Evolutionary conservation across 1,140 invertebrate species (phyloP).

Genomic region (Marisa cornuarietis): DNA sequence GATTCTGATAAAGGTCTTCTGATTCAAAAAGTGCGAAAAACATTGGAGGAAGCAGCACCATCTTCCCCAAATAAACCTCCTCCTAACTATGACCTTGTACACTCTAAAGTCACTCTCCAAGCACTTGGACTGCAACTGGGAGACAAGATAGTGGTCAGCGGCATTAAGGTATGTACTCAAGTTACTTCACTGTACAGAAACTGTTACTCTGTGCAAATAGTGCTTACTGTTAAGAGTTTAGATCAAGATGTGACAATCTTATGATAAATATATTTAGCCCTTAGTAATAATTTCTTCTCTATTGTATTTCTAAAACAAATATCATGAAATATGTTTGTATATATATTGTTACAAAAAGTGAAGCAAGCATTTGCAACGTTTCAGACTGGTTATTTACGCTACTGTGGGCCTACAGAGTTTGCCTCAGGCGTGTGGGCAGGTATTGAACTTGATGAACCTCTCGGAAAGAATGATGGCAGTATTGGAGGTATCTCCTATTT

Average conservation of each 20-base stretch:
- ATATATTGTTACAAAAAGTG: too few relatives aligned
- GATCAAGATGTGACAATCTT: too few relatives aligned
- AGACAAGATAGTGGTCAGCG: conserved; percentile 66
- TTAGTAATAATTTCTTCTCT: too few relatives aligned
- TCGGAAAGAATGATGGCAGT: conserved; percentile 65
- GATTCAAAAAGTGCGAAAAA: conserved; percentile 58
- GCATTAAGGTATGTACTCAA: conserved; percentile 55
- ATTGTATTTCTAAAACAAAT: too few relatives aligned
- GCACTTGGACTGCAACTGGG: conserved; percentile 68
- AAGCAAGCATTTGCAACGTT: background rate
- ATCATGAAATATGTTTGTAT: too few relatives aligned
- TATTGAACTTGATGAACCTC: conserved; percentile 64
- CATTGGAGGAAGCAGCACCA: conserved; percentile 59
- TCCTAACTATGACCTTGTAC: conserved; percentile 63
- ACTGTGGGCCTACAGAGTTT: conserved; percentile 66
- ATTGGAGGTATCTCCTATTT: conserved; percentile 65
- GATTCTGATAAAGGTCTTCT: conserved; percentile 65
- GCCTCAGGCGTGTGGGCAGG: conserved; percentile 65
- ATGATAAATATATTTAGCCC: too few relatives aligned
- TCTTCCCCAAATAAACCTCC: conserved; percentile 48
- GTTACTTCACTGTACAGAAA: background rate
- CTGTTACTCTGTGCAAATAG: too few relatives aligned
- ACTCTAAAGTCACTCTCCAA: conserved; percentile 68
- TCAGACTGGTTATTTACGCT: conserved; percentile 61
- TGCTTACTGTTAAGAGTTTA: too few relatives aligned